These are phyloP conservation scores for Vesta saturnalis DNA, from an alignment of 2,888 invertebrate species.

Conservation along the genomic window DNA sequence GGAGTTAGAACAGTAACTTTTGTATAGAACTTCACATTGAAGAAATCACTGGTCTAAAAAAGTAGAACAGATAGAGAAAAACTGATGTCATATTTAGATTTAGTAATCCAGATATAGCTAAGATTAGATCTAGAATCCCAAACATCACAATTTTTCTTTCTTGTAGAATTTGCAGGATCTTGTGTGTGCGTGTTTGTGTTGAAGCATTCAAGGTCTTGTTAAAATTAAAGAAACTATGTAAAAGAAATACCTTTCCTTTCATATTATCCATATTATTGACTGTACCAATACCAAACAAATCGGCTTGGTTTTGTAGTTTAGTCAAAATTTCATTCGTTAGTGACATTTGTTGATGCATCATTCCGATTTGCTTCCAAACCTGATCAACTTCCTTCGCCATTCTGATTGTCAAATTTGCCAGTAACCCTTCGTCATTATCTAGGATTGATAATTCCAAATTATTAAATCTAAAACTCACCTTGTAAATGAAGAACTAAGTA, in stretches of 20 bases:
- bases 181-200: too few species aligned
- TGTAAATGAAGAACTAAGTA: background rate
- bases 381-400: conserved; percentile 84
- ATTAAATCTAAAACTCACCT: conserved; percentile 67
- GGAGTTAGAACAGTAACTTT: too few species aligned
- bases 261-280: conserved; percentile 79
- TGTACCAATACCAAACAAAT: conserved; percentile 82
- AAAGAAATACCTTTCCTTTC: conserved; percentile 72
- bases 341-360: conserved; percentile 85
- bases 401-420: conserved; percentile 78
- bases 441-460: conserved; percentile 75
- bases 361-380: conserved; percentile 91
- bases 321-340: conserved; percentile 79
- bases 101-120: conserved; percentile 80
- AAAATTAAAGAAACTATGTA: background rate
- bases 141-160: too few species aligned
- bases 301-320: conserved; percentile 80
- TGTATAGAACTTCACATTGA: too few species aligned
- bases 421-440: conserved; percentile 75
- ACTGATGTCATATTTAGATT: too few species aligned
- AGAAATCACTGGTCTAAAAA: too few species aligned
- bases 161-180: too few species aligned
- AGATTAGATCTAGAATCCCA: too few species aligned
- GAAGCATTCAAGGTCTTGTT: too few species aligned
- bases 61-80: too few species aligned